Base-by-base conservation (phyloP, 2,888 invertebrate species). In the Ptychoptera albimana region DNA sequence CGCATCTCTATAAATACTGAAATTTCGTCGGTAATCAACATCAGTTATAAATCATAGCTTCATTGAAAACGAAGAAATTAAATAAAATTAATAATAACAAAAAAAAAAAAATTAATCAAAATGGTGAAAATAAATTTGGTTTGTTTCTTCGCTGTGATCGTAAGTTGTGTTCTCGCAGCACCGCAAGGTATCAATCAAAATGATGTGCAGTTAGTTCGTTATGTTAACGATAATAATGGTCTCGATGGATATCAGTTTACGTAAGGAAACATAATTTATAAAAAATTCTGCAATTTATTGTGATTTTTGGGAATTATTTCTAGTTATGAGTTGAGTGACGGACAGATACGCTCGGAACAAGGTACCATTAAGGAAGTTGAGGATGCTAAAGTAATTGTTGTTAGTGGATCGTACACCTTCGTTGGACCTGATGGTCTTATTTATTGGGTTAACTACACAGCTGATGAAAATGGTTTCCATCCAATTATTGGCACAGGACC, bases 401-500 rank as follows among this genome's bases (percentile, higher is more conserved):
- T 54, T 40, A 48, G 49, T n/a, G 57, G 57, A 23, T 51, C 53
- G n/a, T 57, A 54, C 37, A 51, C 53, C 43, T 57, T 54, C 37
- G 52, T 52, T 31, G 57, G 51, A 45, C 50, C 51, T 9, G 50
- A 54, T 32, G 57, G 57, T 8, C 47, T 47, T 45, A 48, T 51
- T 8, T 56, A 56, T 45, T 52, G 51, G 50, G 57, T 57, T 9
- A 55, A 51, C 36, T 57, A 55, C 34, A 56, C 56, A 37, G 57
- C 57, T 38, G 57, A 57, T 46, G 56, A 57, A 43, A 54, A 51
- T 48, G 55, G 55, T 42, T 48, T 44, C 35, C 45, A 46, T 39
- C 50, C 50, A 43, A 43, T 43, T 12, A 39, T 46, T n/a, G 50
- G 50, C 35, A 47, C 46, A 9, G 49, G 49, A 10, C 47, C 47